Percentiles rank a stretch among this genome's conserved stretches.
Conservation (phyloP, 2,113 vertebrate species). For the Setophaga petechia region DNA sequence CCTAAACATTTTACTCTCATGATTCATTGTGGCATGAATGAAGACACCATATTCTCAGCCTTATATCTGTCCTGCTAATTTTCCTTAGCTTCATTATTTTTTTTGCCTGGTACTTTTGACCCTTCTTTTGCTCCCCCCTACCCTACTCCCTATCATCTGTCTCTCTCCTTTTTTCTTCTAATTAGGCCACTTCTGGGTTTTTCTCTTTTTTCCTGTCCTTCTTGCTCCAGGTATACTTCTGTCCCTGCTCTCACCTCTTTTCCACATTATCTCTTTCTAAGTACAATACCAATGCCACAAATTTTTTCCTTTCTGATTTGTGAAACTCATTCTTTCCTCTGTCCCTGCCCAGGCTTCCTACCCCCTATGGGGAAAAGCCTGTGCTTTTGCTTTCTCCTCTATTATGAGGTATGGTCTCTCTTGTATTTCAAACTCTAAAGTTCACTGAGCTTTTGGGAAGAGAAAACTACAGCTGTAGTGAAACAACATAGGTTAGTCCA, state of each 20-base stretch:
- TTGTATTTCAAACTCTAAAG: constrained; percentile 76
- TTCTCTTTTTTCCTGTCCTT: constrained; percentile 53
- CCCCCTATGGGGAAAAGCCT: constrained; percentile 66
- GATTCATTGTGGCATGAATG: constrained; percentile 32
- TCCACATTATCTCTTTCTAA: constrained; percentile 71
- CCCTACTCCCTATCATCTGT: not conserved
- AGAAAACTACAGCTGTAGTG: constrained; percentile 63
- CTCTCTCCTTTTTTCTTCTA: constrained; percentile 63
- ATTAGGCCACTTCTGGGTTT: constrained; percentile 72
- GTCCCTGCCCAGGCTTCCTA: constrained; percentile 77
- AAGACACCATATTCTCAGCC: constrained; percentile 33
- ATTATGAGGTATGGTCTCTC: constrained; percentile 71
- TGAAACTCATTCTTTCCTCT: constrained; percentile 77
- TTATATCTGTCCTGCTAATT: constrained; percentile 56
- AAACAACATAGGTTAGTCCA: constrained; percentile 74
- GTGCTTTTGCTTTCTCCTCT: constrained; percentile 77
- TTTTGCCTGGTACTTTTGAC: constrained; percentile 34
- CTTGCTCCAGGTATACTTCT: constrained; percentile 73
- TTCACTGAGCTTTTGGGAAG: constrained; percentile 71
- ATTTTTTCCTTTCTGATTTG: constrained; percentile 71
- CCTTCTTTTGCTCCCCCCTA: constrained; percentile 18
- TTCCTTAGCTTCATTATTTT: constrained; percentile 33
- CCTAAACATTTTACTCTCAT: constrained; percentile 40
- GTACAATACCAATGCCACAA: constrained; percentile 70
- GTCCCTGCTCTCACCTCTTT: constrained; percentile 64